Percentiles rank a stretch among this genome's conserved stretches.
phyloP scores from a whole-genome alignment of 2,113 vertebrate species.

The Sterrhoptilus dennistouni region DNA sequence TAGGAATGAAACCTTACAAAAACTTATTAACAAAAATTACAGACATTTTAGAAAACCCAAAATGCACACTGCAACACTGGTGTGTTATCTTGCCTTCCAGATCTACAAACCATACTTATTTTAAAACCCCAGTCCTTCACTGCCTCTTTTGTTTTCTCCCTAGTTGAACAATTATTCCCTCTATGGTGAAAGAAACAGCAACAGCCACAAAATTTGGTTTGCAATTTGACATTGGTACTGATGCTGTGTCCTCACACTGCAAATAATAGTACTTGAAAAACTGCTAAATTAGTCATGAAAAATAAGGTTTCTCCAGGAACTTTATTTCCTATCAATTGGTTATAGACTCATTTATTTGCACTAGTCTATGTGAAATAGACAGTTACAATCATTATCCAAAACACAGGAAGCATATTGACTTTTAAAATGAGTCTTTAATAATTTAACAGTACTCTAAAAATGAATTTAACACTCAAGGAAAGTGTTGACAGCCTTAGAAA shows the following conservation, averaged over 20 bases:
- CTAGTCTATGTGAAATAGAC: background rate
- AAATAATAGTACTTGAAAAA: background rate
- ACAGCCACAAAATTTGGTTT: background rate
- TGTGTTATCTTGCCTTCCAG: background rate
- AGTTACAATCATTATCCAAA: background rate
- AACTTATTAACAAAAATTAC: no score
- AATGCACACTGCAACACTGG: no score
- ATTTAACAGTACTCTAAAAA: constrained; percentile 22
- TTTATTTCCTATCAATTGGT: background rate
- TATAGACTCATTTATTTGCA: background rate
- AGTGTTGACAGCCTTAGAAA: constrained; percentile 42
- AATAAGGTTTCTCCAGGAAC: background rate
- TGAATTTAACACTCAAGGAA: background rate
- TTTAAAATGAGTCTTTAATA: constrained; percentile 23
- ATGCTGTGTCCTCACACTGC: background rate
- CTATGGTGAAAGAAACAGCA: background rate
- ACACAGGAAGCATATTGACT: background rate
- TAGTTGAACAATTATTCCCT: background rate
- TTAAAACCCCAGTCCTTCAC: background rate
- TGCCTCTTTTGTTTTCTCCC: background rate
- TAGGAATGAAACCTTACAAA: no score
- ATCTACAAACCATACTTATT: background rate
- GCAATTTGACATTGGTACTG: background rate
- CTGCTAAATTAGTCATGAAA: background rate
- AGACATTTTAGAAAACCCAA: no score